A percentile compares a stretch with the other conserved stretches of the same genome.
Conservation (phyloP, 2,113 vertebrate species). For the Chrysemys picta region DNA sequence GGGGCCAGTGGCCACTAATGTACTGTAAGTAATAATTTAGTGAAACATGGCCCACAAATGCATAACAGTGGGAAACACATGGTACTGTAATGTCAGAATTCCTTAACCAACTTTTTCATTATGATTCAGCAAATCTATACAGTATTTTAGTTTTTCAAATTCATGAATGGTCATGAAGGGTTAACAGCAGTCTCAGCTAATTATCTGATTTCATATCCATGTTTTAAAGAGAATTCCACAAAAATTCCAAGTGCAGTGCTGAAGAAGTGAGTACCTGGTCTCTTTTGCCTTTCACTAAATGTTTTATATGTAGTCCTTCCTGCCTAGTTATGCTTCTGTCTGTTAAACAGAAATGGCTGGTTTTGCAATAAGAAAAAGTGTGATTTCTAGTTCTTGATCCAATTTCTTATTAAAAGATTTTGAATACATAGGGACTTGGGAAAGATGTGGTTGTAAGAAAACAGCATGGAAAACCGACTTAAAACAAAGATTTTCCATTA, state of each 20-base stretch:
- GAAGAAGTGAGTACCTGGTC: neutral
- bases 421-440: neutral
- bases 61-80: neutral
- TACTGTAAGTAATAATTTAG: neutral
- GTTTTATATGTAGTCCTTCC: constrained; percentile 19
- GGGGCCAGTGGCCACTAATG: neutral
- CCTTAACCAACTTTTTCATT: neutral
- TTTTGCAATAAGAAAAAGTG: constrained; percentile 18
- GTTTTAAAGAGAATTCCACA: neutral
- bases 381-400: constrained; percentile 48
- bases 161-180: neutral
- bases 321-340: neutral
- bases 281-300: neutral
- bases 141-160: neutral
- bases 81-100: neutral
- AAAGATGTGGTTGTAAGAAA: neutral
- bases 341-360: neutral
- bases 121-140: neutral
- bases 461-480: neutral
- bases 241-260: neutral
- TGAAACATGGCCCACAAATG: neutral
- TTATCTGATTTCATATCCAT: neutral
- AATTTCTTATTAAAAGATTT: constrained; percentile 44
- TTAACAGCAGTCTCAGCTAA: neutral
- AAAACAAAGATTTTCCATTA: neutral